Evolutionary conservation across 2,888 invertebrate genomes (phyloP).

Genomic region (Amblyjoppa proteus): DNA sequence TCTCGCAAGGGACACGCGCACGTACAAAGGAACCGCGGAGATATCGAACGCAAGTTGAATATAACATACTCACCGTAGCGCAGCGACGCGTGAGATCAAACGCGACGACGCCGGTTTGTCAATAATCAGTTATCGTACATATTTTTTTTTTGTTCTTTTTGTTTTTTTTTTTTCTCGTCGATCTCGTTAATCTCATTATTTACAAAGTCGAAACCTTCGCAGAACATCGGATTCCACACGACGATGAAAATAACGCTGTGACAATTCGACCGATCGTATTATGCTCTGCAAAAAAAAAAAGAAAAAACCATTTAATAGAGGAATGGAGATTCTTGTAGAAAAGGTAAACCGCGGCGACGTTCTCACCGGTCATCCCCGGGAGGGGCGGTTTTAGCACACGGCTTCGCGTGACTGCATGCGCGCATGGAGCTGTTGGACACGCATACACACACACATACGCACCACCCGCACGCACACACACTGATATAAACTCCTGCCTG

Average conservation of each 20-base stretch:
- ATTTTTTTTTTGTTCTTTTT: not conserved
- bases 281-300: not conserved
- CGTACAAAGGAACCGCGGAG: constrained; percentile 16
- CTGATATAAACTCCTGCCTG: constrained; percentile 29
- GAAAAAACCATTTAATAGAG: not conserved
- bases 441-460: constrained; percentile 7
- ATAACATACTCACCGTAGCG: not conserved
- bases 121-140: constrained; percentile 15
- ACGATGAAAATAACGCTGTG: not conserved
- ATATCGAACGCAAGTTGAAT: constrained; percentile 7
- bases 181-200: constrained; percentile 39
- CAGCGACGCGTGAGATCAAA: constrained; percentile 28
- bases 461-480: constrained; percentile 25
- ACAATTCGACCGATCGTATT: constrained; percentile 3
- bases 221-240: not conserved
- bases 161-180: not conserved
- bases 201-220: constrained; percentile 33
- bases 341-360: constrained; percentile 13
- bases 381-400: not conserved
- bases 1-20: constrained; percentile 8
- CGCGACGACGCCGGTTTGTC: constrained; percentile 26
- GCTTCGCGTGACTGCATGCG: constrained; percentile 5
- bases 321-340: constrained; percentile 16
- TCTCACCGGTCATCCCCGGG: not conserved
- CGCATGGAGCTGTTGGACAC: constrained; percentile 21